Conservation (phyloP, 2,888 invertebrate species). For the Barypeithes pellucidus region DNA sequence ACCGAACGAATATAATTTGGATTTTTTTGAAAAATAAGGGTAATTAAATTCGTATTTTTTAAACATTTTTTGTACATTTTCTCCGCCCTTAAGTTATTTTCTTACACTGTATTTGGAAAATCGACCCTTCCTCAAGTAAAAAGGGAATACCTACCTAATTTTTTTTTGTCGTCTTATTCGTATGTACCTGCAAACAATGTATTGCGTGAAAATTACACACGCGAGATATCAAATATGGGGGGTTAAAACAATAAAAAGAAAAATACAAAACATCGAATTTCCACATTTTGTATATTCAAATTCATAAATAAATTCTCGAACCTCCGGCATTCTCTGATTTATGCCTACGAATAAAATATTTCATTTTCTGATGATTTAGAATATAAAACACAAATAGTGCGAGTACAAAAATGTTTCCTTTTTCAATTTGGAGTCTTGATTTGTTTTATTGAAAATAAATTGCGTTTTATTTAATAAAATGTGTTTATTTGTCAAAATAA, state of each 20-base stretch:
- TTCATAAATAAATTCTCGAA: background rate
- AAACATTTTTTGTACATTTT: no score
- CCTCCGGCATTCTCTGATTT: constrained; percentile 1
- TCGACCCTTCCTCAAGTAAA: no score
- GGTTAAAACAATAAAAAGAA: constrained; percentile 10
- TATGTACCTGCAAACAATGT: background rate
- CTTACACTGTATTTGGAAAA: no score
- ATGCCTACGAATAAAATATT: constrained; percentile 13
- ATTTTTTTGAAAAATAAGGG: no score
- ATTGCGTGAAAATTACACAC: background rate
- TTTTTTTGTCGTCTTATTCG: background rate
- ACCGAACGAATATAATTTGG: no score
- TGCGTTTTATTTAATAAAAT: constrained; percentile 3
- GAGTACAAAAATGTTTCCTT: background rate
- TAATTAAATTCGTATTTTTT: no score
- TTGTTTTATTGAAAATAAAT: background rate
- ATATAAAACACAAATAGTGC: constrained; percentile 3
- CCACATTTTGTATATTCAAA: constrained; percentile 5
- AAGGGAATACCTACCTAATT: no score
- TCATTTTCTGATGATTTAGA: constrained; percentile 6
- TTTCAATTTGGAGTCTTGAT: background rate
- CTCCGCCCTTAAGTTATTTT: no score
- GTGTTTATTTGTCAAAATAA: no score
- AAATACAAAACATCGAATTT: background rate
- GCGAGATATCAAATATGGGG: background rate